Base-by-base conservation (phyloP, 2,797 vertebrate species). In the Channallabes apus region DNA sequence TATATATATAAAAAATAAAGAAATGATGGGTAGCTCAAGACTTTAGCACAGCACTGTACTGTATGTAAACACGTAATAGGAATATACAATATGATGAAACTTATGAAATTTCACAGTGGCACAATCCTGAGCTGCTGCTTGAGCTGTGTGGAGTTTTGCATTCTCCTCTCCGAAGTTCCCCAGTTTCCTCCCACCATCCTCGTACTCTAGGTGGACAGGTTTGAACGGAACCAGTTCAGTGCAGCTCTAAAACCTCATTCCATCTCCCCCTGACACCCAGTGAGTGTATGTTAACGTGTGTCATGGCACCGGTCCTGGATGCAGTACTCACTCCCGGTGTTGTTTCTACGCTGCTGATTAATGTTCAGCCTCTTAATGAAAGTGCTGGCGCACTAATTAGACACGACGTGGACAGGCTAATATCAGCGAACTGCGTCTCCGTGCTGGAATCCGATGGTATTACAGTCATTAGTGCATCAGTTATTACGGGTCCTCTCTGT, bases 361-460 rank as follows among this genome's bases (percentile, higher is more conserved):
- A 89, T 85, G 88, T 72, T 64, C 67, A 84, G 84, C 71, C 82
- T 83, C 85, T 87, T 88, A 90, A 90, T 87, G 82, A 87, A 88
- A 86, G 87, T 86, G 82, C 75, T 75, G 62, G 71, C 56, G 81
- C 85, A 65, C 29, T 85, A 87, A 88, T 89, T 88, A 88, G 81
- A 58, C 58, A 81, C 69, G 73, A 58, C 75, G 32, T 81, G 69
- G 84, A 88, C 87, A 83, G 84, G 87, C 88, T 85, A 88, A 87
- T 88, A 82, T 72, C 41, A 83, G 82, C 82, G 81, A 85, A 75
- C 83, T 68, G 78, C 76, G 85, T 85, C 77, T 86, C 51, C 73
- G 12, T 59, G 14, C 18, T 29, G 73, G 82, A 86, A 85, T 67
- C 51, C 17, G 15, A 27, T 54, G 65, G 29, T 82, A 80, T 86